A percentile compares a stretch with the other conserved stretches of the same genome.
These are phyloP conservation scores for Physocephala rufipes DNA, from an alignment of 2,888 invertebrate genomes.

Conservation along the genomic window DNA sequence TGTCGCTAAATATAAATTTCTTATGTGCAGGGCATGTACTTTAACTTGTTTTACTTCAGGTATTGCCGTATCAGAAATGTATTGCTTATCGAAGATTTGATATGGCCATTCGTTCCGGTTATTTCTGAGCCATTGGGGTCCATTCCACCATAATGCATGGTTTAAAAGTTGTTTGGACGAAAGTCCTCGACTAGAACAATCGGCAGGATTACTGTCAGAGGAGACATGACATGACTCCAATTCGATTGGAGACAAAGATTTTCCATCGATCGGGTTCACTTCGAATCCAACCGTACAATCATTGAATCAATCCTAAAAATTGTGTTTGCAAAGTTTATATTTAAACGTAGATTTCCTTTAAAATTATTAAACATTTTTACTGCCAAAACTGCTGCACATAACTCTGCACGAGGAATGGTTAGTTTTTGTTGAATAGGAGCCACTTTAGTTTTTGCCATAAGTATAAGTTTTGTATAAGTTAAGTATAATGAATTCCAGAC, in stretches of 20 bases:
- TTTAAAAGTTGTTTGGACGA: constrained; percentile 7
- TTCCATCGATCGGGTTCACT: constrained; percentile 25
- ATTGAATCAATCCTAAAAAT: neutral
- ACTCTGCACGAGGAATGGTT: constrained; percentile 30
- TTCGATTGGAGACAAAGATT: constrained; percentile 27
- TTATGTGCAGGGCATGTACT: neutral
- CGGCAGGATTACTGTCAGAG: constrained; percentile 28
- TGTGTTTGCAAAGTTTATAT: constrained; percentile 24
- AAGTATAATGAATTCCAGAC: constrained; percentile 2
- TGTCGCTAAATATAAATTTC: neutral
- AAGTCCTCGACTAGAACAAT: constrained; percentile 24
- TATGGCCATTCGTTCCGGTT: neutral
- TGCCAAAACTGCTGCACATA: constrained; percentile 29
- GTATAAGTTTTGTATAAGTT: too few species aligned
- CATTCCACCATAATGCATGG: constrained; percentile 24
- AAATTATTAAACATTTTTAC: constrained; percentile 20
- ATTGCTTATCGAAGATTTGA: neutral
- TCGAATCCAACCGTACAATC: constrained; percentile 31
- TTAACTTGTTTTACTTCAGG: neutral
- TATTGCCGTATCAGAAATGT: neutral
- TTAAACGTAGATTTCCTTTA: neutral
- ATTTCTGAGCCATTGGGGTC: neutral
- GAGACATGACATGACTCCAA: constrained; percentile 17
- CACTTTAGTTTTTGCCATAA: constrained; percentile 25
- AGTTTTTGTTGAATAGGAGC: constrained; percentile 27